Evolutionary conservation across 2,888 invertebrate genomes (phyloP), one percentile per base, ranked within the genome.

Genomic region (Emmelina monodactyla): DNA sequence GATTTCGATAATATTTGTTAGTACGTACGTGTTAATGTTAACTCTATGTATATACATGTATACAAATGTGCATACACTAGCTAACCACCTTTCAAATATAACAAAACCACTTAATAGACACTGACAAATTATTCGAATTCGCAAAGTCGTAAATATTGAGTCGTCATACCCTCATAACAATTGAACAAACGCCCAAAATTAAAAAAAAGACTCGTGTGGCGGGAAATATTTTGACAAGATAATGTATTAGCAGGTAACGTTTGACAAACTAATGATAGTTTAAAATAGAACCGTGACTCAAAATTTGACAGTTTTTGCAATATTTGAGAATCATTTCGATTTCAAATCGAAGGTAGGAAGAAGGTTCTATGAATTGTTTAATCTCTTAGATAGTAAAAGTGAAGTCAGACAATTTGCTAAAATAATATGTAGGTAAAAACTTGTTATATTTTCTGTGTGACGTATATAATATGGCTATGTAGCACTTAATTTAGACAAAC

Each of bases 171-270:
- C 48, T 47, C 37, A 41, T 52, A 55, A 64, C 66, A 66, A 72
- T 68, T 63, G 62, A 52, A 57, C 65, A 70, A 73, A 72, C 66
- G 69, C 69, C 50, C 25, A 65, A 68, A 70, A 64, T 66, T 32
- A 51, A 46, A 62, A 57, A 70, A 65, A 64, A 55, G 52, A 42
- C 14, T 22, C 36, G 32, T 51, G 51, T 59, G 56, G 56, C 57
- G 54, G 58, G 75, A 73, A 79, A 76, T 78, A 76, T 79, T 79
- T 73, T 78, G 79, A 78, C 78, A 78, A 60, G 57, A 67, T 72
- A 76, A 78, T 76, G 66, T 62, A 71, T 67, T 54, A 62, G 56
- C 70, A 66, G 71, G 75, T 68, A 64, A 39, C 49, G 40, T 44
- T 34, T 62, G 68, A 58, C 58, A 49, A 51, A 56, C 67, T 78